These are phyloP conservation scores for Callipepla squamata DNA, from an alignment of 2,113 vertebrate genomes.

Conservation along the genomic window DNA sequence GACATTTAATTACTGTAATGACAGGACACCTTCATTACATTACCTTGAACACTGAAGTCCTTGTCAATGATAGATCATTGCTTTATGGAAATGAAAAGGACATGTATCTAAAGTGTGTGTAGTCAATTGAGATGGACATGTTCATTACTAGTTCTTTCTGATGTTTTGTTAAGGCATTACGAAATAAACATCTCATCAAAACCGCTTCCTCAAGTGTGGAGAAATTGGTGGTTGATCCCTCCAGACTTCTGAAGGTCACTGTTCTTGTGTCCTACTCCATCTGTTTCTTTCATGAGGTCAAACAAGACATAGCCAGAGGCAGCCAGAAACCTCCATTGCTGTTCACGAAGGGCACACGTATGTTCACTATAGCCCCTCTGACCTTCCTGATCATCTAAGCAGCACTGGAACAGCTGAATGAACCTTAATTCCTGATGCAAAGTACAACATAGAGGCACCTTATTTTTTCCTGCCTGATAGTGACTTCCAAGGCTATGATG, in stretches of 20 bases:
- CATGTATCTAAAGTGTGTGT: not conserved
- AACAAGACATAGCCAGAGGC: not conserved
- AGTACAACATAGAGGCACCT: not conserved
- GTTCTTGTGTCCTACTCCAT: not conserved
- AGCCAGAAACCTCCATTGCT: too few species aligned
- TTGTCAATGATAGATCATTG: not conserved
- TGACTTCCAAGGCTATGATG: not conserved
- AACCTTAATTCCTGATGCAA: not conserved
- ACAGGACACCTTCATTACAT: not conserved
- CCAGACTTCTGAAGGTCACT: rapidly evolving
- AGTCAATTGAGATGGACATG: not conserved
- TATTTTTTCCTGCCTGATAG: not conserved
- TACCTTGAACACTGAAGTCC: not conserved
- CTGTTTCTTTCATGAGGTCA: not conserved
- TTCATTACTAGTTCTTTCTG: not conserved
- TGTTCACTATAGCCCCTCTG: not conserved
- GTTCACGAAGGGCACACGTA: rapidly evolving
- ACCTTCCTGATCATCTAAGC: rapidly evolving
- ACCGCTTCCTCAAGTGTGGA: not conserved
- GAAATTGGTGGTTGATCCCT: not conserved
- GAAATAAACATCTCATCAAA: not conserved
- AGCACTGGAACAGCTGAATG: too few species aligned
- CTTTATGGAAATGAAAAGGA: not conserved
- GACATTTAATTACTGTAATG: not conserved
- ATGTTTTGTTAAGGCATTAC: not conserved